Conservation (phyloP, 2,797 vertebrate species). For the Phataginus tetradactyla region DNA sequence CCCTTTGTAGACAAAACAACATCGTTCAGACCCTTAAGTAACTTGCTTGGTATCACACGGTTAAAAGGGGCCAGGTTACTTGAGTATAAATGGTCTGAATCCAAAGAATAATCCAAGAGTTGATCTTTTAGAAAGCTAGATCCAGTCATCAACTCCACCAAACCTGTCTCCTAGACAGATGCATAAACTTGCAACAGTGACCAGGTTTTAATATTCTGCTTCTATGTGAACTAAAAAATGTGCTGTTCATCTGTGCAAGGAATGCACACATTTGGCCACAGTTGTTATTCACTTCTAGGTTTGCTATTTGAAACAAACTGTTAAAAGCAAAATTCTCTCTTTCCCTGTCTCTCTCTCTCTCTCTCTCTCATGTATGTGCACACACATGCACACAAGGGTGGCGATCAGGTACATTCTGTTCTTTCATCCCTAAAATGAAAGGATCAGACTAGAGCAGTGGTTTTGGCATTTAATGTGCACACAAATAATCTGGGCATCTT, state of each 20-base stretch:
- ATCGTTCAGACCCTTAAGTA: not conserved
- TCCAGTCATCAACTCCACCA: not conserved
- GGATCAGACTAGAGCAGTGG: not conserved
- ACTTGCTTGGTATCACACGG: not conserved
- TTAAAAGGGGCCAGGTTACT: not conserved
- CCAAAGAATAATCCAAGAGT: not conserved
- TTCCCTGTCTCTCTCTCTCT: not conserved
- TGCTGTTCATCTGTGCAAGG: not conserved
- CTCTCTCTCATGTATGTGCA: not conserved
- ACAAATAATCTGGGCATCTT: not conserved
- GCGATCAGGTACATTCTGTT: not conserved
- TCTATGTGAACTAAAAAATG: not conserved
- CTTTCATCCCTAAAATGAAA: not conserved
- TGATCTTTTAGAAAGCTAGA: not conserved
- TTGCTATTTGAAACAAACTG: not conserved
- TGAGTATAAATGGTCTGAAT: not conserved
- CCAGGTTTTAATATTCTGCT: not conserved
- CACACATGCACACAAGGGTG: not conserved
- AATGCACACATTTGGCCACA: not conserved
- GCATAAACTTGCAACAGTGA: not conserved
- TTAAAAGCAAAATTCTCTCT: slow-evolving; percentile 3
- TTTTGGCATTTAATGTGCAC: not conserved
- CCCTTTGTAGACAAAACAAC: not conserved
- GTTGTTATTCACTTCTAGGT: not conserved
- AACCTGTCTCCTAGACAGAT: not conserved